Conservation (phyloP, 2,113 vertebrate genomes). For the Gobio gobio region DNA sequence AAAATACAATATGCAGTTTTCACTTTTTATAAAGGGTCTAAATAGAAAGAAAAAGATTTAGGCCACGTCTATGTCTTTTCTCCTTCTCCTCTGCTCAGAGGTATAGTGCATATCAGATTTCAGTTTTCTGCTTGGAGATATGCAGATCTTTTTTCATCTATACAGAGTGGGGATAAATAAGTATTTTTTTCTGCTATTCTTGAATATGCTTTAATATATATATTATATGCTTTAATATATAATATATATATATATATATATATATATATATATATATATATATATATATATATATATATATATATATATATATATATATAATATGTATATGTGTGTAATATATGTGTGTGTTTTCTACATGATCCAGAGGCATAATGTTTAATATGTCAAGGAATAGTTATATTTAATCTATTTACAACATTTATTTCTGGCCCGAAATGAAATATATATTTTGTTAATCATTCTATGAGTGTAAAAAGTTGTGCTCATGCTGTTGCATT, state of each 20-base stretch:
- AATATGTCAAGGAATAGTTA: background rate
- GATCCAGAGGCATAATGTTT: background rate
- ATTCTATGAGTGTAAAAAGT: background rate
- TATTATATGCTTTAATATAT: too few species aligned
- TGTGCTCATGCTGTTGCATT: background rate
- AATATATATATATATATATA: too few species aligned
- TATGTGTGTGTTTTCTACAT: too few species aligned
- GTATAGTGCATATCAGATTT: conserved; percentile 5
- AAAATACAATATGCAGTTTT: background rate
- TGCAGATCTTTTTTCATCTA: background rate
- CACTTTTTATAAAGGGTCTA: background rate
- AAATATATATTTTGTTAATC: background rate
- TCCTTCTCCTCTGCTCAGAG: background rate
- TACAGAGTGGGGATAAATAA: background rate
- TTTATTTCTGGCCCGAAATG: background rate
- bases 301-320: accelerated
- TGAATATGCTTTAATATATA: background rate
- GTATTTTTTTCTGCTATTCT: background rate
- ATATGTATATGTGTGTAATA: too few species aligned
- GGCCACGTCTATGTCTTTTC: background rate
- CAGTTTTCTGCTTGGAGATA: conserved; percentile 1
- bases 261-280: too few species aligned
- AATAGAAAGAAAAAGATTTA: background rate
- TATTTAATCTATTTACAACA: background rate
- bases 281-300: too few species aligned